Evolutionary conservation across 2,797 vertebrate species (phyloP).

Genomic region (Ibycter americanus): DNA sequence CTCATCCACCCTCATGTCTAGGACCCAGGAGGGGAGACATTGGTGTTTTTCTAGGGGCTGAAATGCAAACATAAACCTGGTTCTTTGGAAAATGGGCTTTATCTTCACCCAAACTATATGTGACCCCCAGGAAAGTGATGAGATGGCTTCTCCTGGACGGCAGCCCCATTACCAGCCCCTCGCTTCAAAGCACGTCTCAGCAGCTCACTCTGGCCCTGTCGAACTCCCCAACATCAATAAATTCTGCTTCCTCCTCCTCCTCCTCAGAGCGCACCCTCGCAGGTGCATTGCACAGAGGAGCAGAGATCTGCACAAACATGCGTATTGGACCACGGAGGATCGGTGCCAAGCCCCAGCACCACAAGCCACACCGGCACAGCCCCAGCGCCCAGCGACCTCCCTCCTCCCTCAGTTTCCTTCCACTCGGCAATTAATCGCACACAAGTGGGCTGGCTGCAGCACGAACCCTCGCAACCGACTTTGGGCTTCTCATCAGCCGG

Average conservation of each 20-base stretch:
- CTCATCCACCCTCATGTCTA: neutral
- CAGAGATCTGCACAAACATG: rapidly evolving
- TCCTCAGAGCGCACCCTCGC: rapidly evolving
- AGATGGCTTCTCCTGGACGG: neutral
- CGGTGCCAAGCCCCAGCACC: neutral
- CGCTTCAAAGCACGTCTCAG: neutral
- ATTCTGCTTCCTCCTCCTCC: neutral
- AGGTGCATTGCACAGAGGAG: neutral
- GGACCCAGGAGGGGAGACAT: neutral
- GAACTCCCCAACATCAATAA: neutral
- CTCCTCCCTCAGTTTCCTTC: neutral
- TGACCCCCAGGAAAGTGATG: neutral
- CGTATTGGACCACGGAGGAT: neutral
- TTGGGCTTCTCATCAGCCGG: rapidly evolving
- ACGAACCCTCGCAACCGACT: rapidly evolving
- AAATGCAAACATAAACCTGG: neutral
- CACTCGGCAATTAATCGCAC: neutral
- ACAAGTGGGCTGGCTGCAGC: neutral
- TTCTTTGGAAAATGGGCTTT: neutral
- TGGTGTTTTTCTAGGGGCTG: neutral
- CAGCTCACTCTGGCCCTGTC: neutral
- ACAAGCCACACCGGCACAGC: rapidly evolving
- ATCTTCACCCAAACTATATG: neutral
- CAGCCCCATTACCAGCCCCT: neutral
- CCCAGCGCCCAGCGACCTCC: neutral